Evolutionary conservation across 2,113 vertebrate species (phyloP).

Genomic region (Mormyrus iriodes): DNA sequence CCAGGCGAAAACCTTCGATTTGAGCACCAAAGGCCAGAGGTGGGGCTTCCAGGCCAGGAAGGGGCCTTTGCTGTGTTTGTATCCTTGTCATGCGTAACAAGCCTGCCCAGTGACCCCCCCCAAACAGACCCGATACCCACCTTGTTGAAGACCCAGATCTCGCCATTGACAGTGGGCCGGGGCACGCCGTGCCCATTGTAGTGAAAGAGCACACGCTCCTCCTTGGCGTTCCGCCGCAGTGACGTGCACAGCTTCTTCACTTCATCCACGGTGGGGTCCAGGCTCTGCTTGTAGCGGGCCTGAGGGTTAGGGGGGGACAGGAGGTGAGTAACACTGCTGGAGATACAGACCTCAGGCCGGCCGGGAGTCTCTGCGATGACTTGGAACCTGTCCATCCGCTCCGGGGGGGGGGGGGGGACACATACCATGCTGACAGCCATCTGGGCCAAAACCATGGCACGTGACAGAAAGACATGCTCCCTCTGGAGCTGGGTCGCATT

Average conservation of each 20-base stretch:
- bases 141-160: slow-evolving; percentile 99
- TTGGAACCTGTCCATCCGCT: neutral
- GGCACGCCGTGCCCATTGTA: slow-evolving; percentile 98
- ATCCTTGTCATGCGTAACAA: neutral
- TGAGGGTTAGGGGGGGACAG: slow-evolving; percentile 36
- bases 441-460: neutral
- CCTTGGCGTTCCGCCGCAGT: slow-evolving; percentile 89
- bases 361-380: neutral
- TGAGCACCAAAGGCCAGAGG: neutral
- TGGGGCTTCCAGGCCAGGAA: neutral
- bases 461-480: neutral
- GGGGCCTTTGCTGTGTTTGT: neutral
- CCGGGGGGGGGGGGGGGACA: neutral
- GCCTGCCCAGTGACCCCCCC: neutral
- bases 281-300: slow-evolving; percentile 96
- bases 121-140: slow-evolving; percentile 45
- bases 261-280: slow-evolving; percentile 95
- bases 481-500: neutral
- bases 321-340: neutral
- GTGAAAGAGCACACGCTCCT: slow-evolving; percentile 94
- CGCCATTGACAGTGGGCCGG: slow-evolving; percentile 89
- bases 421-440: neutral
- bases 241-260: slow-evolving; percentile 98
- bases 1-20: neutral
- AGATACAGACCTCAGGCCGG: neutral